Evolutionary conservation across 2,888 invertebrate species (phyloP).

Genomic region (Tachina lurida): DNA sequence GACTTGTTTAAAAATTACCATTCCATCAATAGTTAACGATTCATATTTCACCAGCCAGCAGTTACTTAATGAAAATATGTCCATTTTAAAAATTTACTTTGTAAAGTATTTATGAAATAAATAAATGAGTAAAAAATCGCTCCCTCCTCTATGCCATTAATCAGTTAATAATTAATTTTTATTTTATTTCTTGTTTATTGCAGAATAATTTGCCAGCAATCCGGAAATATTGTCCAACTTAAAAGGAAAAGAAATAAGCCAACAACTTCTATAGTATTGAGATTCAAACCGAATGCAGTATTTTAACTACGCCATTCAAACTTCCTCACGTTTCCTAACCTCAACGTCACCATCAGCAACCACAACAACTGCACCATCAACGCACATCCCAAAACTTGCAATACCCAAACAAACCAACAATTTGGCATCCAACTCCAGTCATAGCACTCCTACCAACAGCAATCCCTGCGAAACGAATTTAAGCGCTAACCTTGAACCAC

Average conservation of each 20-base stretch:
- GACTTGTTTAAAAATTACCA: no score
- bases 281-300: conserved; percentile 80
- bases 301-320: conserved; percentile 80
- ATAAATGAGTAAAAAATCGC: no score
- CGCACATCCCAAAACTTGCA: conserved; percentile 55
- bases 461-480: conserved; percentile 63
- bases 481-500: conserved; percentile 73
- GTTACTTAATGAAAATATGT: no score
- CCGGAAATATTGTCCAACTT: conserved; percentile 41
- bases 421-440: conserved; percentile 58
- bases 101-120: no score
- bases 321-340: conserved; percentile 80
- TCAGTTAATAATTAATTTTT: not conserved
- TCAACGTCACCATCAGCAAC: conserved; percentile 71
- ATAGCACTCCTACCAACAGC: conserved; percentile 64
- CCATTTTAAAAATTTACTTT: no score
- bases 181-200: conserved; percentile 16
- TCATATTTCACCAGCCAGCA: no score
- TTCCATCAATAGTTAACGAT: no score
- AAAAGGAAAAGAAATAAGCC: not conserved
- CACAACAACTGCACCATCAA: conserved; percentile 37
- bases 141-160: not conserved
- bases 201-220: conserved; percentile 56
- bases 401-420: conserved; percentile 51
- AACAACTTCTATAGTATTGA: conserved; percentile 43